These are phyloP conservation scores for Oceanodroma tethys DNA, from an alignment of 2,113 vertebrate species.

Conservation along the genomic window DNA sequence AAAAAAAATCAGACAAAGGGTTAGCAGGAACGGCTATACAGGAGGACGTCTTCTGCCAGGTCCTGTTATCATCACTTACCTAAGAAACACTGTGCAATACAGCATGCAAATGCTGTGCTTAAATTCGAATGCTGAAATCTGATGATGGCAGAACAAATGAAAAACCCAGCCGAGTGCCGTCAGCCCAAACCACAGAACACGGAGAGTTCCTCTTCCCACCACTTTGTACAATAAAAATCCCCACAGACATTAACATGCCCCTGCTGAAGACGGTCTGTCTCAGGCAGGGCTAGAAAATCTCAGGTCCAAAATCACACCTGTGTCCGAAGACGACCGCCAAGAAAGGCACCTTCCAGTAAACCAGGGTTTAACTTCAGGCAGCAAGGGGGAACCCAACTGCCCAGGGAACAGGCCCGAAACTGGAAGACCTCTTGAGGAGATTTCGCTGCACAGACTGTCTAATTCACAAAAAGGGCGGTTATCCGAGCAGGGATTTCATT, in stretches of 20 bases:
- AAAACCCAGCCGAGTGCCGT: neutral
- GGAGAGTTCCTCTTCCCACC: neutral
- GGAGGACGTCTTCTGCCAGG: neutral
- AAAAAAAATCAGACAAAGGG: conserved; percentile 17
- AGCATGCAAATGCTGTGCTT: neutral
- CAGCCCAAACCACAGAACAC: neutral
- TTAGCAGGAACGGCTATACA: neutral
- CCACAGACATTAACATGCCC: neutral
- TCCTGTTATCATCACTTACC: neutral
- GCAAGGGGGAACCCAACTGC: neutral
- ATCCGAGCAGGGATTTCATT: conserved; percentile 17
- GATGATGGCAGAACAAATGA: neutral
- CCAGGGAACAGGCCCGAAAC: neutral
- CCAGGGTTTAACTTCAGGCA: neutral
- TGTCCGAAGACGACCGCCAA: rapidly evolving
- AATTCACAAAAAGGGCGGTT: neutral
- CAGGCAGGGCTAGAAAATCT: neutral
- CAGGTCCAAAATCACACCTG: neutral
- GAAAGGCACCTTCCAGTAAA: neutral
- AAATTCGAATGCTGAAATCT: neutral
- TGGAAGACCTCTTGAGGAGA: neutral
- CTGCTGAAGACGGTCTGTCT: neutral
- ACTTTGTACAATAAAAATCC: neutral
- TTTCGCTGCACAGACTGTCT: neutral
- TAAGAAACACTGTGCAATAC: neutral